phyloP scores from a whole-genome alignment of 2,113 vertebrate genomes.

The Aldabrachelys gigantea region DNA sequence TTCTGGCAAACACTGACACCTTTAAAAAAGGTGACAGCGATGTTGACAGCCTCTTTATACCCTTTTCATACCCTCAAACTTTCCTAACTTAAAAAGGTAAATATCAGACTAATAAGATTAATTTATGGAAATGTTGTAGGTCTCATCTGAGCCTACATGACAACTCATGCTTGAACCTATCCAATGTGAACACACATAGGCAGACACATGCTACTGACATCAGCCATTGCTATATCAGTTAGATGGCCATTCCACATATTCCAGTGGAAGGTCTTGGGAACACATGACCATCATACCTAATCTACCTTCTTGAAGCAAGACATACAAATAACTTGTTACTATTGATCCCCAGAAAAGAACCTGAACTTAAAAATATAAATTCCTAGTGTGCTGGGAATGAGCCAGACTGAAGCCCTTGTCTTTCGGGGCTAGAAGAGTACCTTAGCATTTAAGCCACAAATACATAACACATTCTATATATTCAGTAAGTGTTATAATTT shows the following conservation, averaged over 20 bases:
- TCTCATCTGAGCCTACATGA: not conserved
- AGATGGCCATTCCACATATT: not conserved
- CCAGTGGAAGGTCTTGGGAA: not conserved
- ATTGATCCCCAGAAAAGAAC: not conserved
- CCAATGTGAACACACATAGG: not conserved
- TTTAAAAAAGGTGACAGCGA: not conserved
- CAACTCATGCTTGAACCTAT: not conserved
- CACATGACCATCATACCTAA: not conserved
- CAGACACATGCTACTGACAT: not conserved
- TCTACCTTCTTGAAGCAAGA: not conserved
- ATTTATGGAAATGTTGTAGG: not conserved
- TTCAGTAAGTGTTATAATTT: not conserved
- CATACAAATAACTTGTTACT: not conserved
- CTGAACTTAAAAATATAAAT: not conserved
- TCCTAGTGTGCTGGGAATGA: not conserved
- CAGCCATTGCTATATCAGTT: not conserved
- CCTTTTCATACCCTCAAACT: not conserved
- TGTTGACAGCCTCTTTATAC: not conserved
- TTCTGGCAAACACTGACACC: not conserved
- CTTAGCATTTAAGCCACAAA: not conserved
- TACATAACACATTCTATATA: not conserved
- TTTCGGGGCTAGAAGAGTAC: not conserved
- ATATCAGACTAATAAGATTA: not conserved
- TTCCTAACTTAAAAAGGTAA: not conserved
- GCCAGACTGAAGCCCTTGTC: not conserved